Conservation (phyloP, 2,797 vertebrate species). For the Gymnoscopelus braueri region DNA sequence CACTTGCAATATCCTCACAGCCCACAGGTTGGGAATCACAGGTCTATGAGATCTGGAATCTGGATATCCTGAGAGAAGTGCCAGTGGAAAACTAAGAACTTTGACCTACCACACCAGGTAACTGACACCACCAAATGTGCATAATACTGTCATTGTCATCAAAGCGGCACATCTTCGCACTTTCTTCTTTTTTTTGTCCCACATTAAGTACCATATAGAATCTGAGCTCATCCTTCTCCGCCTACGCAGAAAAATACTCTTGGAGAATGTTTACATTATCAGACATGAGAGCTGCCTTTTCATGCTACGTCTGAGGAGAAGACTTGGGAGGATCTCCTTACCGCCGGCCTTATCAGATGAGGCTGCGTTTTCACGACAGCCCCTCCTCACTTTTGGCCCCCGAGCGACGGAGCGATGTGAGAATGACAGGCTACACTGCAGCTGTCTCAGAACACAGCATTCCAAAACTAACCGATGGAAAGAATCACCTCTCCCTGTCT, state of each 20-base stretch:
- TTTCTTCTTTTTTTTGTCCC: background rate
- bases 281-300: constrained; percentile 53
- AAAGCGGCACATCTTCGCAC: background rate
- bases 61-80: no score
- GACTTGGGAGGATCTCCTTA: constrained; percentile 67
- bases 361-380: constrained; percentile 56
- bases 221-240: constrained; percentile 50
- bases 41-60: no score
- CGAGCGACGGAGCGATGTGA: constrained; percentile 62
- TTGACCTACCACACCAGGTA: background rate
- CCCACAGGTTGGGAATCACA: no score
- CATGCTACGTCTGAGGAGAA: constrained; percentile 56
- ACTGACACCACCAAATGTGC: background rate
- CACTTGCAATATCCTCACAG: no score
- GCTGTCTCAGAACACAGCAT: constrained; percentile 69
- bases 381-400: constrained; percentile 67
- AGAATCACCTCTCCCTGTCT: constrained; percentile 13
- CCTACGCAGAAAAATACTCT: constrained; percentile 17
- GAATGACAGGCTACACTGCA: constrained; percentile 80
- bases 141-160: constrained; percentile 1
- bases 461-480: constrained; percentile 58
- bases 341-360: constrained; percentile 72
- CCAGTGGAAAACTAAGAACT: background rate
- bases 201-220: constrained; percentile 10
- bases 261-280: constrained; percentile 25